Evolutionary conservation across 2,797 vertebrate genomes (phyloP).

Genomic region (Florisuga fusca): DNA sequence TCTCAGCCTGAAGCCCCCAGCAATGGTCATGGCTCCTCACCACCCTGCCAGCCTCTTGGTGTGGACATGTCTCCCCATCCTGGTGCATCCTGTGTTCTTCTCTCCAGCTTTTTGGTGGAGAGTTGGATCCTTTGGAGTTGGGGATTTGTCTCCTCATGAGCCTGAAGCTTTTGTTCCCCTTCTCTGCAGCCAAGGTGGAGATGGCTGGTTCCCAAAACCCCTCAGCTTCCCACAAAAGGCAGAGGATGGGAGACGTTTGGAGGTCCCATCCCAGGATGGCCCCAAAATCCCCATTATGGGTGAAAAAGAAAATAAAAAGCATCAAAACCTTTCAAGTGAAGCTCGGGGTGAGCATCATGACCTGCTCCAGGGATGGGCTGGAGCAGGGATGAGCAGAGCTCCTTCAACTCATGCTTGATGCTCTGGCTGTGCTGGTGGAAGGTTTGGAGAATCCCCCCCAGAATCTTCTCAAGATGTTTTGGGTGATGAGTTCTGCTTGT

Average conservation of each 20-base stretch:
- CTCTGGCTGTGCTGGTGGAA: not conserved
- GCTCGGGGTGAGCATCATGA: not conserved
- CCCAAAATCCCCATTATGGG: not conserved
- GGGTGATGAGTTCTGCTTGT: not conserved
- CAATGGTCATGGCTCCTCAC: not conserved
- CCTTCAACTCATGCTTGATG: fast-evolving
- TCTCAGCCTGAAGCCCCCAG: not conserved
- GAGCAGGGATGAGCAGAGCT: not conserved
- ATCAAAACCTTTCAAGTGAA: not conserved
- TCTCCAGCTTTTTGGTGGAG: not conserved
- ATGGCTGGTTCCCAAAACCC: not conserved
- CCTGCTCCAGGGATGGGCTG: not conserved
- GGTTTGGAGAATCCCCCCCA: not conserved
- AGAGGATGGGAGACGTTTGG: fast-evolving
- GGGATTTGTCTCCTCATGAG: not conserved
- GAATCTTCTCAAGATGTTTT: not conserved
- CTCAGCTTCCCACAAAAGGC: fast-evolving
- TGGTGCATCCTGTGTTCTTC: not conserved
- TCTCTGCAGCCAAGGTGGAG: fast-evolving
- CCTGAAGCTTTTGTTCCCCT: fast-evolving
- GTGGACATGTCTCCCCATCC: fast-evolving
- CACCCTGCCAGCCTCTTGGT: fast-evolving
- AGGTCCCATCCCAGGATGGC: not conserved
- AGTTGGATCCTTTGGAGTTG: not conserved
- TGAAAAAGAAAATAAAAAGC: not conserved